A percentile compares a stretch with the other conserved stretches of the same genome.
phyloP scores from a whole-genome alignment of 1,140 invertebrate species.

The Nasonia vitripennis region DNA sequence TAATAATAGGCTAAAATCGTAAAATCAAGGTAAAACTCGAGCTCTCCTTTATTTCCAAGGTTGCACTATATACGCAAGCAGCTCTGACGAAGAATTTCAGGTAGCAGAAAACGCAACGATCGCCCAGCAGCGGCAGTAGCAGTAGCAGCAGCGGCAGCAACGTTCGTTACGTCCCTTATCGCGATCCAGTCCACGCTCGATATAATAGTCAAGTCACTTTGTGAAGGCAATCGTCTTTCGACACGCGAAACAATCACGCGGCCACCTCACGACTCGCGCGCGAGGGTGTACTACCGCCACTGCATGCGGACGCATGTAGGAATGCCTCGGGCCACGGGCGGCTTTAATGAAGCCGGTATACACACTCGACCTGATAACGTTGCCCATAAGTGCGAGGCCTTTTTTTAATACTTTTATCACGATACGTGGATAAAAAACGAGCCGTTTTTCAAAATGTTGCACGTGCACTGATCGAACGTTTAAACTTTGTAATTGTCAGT shows the following conservation, averaged over 20 bases:
- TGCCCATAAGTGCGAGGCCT: not conserved
- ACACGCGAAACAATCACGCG: conserved; percentile 66
- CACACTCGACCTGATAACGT: not conserved
- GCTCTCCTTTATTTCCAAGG: not conserved
- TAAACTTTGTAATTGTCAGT: not conserved
- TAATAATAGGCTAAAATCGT: not conserved
- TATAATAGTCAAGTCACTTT: conserved; percentile 71
- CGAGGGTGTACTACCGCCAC: not conserved
- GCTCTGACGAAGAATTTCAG: not conserved
- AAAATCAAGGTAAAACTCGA: not conserved
- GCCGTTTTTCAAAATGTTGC: not conserved
- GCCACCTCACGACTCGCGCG: not conserved
- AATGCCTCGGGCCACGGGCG: not conserved
- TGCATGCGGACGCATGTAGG: not conserved
- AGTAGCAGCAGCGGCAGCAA: conserved; percentile 53
- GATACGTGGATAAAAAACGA: not conserved
- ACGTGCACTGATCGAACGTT: not conserved
- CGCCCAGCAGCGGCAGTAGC: conserved; percentile 63
- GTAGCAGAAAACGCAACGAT: conserved; percentile 52
- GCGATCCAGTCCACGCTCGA: conserved; percentile 69
- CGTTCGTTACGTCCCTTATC: conserved; percentile 70
- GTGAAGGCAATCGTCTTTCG: conserved; percentile 71
- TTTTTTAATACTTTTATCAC: conserved; percentile 1
- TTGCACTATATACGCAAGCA: not conserved
- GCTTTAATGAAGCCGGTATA: not conserved